Evolutionary conservation across 92 coral and sea anemone species (phyloP).

Genomic region (Zoanthus gigantus): DNA sequence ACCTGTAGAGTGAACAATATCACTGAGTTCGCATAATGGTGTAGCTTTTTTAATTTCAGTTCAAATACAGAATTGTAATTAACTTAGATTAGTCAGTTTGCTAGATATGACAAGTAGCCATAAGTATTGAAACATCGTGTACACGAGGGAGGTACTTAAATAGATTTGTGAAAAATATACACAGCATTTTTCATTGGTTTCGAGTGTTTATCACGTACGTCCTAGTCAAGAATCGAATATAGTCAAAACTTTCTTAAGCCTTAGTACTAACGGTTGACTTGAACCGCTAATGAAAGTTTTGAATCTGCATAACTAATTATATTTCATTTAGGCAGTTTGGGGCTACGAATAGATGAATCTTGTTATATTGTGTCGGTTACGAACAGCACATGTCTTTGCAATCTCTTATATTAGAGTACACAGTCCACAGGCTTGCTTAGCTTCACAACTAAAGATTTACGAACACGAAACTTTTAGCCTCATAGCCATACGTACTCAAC

Average conservation of each 20-base stretch:
- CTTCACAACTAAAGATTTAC: no score
- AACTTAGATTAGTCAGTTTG: background rate
- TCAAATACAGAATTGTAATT: background rate
- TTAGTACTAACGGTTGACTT: background rate
- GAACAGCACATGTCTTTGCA: no score
- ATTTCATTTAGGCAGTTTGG: no score
- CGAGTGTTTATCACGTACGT: background rate
- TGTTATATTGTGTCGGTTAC: no score
- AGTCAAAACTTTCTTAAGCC: background rate
- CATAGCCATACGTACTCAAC: no score
- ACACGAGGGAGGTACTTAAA: background rate
- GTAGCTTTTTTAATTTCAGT: background rate
- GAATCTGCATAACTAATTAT: no score
- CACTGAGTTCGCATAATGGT: background rate
- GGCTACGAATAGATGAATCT: no score
- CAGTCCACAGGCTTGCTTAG: no score
- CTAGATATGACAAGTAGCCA: background rate
- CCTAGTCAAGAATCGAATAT: background rate
- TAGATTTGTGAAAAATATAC: background rate
- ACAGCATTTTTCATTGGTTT: background rate
- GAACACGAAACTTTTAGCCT: no score
- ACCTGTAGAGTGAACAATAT: constrained; percentile 4
- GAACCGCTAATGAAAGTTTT: no score
- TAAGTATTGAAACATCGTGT: background rate
- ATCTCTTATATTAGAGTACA: no score